Evolutionary conservation across 2,888 invertebrate species (phyloP), one percentile per base, ranked within the genome.

Genomic region (Drosophila rubida): DNA sequence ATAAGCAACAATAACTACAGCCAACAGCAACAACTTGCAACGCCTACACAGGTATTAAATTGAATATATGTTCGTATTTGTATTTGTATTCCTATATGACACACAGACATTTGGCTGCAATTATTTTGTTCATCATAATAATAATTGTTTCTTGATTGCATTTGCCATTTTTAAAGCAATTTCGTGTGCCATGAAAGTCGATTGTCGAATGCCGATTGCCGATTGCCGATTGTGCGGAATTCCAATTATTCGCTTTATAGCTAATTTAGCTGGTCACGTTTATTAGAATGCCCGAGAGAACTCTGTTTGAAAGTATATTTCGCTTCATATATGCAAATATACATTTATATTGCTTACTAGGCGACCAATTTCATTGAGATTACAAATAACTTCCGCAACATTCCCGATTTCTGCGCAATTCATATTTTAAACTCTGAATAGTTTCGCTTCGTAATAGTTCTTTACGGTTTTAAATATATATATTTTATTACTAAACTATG

Each of bases 11-110:
- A 42, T n/a, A 30, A 32, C 16, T 30, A 53, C 2, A 41, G 27
- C 14, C 7, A 11, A 45, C 45, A 22, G 9, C 45, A 41, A 39
- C 58, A 35, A 30, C 53, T 51, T 50, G 37, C 50, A 50, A 23
- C 37, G 42, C 16, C 59, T 49, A 51, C 39, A 44, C 58, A 71
- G 69, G 69, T 69, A 70, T 16, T 8, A 53, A 51, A 51, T 51
- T 19, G 8, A 41, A 30, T 27, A 44, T 8, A 30, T 7, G 27
- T 7, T 39, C 27, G 11, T n/a, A 39, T 25, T 2, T 25, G 25
- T 25, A 5, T 25, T 5, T 25, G 25, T n/a, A 5, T 25, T 5
- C 6, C 6, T n/a, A 11, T 27, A 0, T 16, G 25, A 19, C 19
- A 19, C 11, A 19, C 27, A 19, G 7, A 1, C 11, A 16, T 30